Conservation (phyloP, 2,888 invertebrate genomes). For the Epinotia demarniana region DNA sequence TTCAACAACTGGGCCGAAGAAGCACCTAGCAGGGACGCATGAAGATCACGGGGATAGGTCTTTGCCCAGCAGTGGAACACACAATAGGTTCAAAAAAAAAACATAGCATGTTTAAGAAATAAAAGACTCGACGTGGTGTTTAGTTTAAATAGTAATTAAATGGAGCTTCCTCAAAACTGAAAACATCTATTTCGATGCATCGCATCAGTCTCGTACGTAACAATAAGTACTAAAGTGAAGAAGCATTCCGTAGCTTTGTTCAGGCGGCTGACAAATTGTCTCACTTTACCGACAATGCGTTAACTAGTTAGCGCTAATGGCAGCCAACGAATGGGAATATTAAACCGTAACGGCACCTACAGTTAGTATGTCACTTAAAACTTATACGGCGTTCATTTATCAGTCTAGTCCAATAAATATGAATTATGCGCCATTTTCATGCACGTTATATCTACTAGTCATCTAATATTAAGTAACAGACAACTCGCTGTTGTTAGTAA, state of each 20-base stretch:
- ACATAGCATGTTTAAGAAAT: not conserved
- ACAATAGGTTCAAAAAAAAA: too few species aligned
- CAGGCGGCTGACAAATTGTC: conserved; percentile 49
- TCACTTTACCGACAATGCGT: conserved; percentile 49
- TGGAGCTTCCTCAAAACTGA: not conserved
- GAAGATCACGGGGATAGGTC: too few species aligned
- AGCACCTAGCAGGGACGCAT: too few species aligned
- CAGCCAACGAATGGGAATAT: conserved; percentile 48
- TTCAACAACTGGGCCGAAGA: too few species aligned
- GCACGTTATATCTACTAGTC: not conserved
- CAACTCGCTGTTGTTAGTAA: not conserved
- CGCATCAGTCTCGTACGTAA: not conserved
- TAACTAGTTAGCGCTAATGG: conserved; percentile 48
- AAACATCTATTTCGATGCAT: not conserved
- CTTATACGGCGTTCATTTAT: conserved; percentile 36
- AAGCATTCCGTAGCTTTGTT: conserved; percentile 47
- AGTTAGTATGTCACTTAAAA: conserved; percentile 29
- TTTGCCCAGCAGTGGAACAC: too few species aligned
- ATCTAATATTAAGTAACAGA: not conserved
- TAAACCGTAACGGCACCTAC: conserved; percentile 48
- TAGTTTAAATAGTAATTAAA: not conserved
- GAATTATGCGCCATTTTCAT: conserved; percentile 16
- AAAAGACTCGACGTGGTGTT: not conserved
- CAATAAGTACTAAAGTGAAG: conserved; percentile 19
- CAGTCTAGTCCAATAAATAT: conserved; percentile 15